phyloP scores from a whole-genome alignment of 2,797 vertebrate genomes.

The Morus bassanus region DNA sequence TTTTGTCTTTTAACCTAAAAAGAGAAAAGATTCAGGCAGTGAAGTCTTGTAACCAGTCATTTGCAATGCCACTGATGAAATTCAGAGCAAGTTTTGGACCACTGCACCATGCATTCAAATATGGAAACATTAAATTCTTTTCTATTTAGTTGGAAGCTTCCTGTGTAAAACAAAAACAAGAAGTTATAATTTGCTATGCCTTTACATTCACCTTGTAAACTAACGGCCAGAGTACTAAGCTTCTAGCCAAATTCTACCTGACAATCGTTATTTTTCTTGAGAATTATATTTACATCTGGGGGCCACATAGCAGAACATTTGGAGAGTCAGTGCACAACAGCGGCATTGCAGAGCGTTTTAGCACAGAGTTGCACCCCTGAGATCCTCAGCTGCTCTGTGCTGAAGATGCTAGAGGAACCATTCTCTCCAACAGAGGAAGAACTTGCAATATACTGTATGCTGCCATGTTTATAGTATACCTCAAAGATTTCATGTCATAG shows the following conservation, averaged over 20 bases:
- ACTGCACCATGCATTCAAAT: background rate
- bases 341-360: background rate
- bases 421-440: background rate
- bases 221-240: background rate
- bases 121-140: background rate
- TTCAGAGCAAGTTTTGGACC: background rate
- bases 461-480: background rate
- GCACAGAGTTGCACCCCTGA: background rate
- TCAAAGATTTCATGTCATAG: background rate
- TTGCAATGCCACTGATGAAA: background rate
- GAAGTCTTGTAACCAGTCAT: background rate
- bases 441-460: background rate
- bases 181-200: background rate
- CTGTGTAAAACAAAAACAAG: fast-evolving
- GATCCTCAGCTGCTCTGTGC: background rate
- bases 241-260: background rate
- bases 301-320: background rate
- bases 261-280: background rate
- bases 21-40: background rate
- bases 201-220: background rate
- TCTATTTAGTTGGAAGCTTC: background rate
- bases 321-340: background rate
- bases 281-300: background rate
- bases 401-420: background rate
- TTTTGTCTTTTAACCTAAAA: background rate